Conservation (phyloP, 2,797 vertebrate genomes). For the Tauraco hartlaubi region DNA sequence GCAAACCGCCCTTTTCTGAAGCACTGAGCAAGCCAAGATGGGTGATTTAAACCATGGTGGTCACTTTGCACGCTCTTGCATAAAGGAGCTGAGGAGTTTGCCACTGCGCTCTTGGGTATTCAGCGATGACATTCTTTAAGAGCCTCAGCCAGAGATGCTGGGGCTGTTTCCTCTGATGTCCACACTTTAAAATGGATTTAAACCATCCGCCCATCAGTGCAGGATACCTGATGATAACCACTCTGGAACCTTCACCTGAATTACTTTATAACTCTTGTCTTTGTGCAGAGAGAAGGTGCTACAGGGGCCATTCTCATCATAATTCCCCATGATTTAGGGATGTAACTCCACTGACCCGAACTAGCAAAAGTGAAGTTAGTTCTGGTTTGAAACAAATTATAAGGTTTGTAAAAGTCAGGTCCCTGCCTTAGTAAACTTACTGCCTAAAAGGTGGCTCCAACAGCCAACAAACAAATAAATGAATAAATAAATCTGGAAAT, state of each 20-base stretch:
- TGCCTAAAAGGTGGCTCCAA: neutral
- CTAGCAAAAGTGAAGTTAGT: neutral
- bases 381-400: neutral
- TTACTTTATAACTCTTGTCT: neutral
- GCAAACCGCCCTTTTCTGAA: neutral
- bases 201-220: neutral
- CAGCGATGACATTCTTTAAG: neutral
- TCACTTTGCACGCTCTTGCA: neutral
- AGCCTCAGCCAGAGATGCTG: neutral
- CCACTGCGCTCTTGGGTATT: neutral
- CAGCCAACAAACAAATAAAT: neutral
- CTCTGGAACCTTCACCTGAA: neutral
- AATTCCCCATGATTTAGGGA: neutral
- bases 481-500: neutral
- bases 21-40: neutral
- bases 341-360: neutral
- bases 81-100: neutral
- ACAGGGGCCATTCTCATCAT: neutral
- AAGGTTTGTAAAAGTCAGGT: neutral
- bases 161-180: neutral
- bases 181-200: neutral
- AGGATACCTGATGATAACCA: neutral
- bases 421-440: neutral
- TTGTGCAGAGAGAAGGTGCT: neutral
- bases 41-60: neutral